These are phyloP conservation scores for Xerus inauris DNA, from an alignment of 2,113 vertebrate genomes.

Conservation along the genomic window DNA sequence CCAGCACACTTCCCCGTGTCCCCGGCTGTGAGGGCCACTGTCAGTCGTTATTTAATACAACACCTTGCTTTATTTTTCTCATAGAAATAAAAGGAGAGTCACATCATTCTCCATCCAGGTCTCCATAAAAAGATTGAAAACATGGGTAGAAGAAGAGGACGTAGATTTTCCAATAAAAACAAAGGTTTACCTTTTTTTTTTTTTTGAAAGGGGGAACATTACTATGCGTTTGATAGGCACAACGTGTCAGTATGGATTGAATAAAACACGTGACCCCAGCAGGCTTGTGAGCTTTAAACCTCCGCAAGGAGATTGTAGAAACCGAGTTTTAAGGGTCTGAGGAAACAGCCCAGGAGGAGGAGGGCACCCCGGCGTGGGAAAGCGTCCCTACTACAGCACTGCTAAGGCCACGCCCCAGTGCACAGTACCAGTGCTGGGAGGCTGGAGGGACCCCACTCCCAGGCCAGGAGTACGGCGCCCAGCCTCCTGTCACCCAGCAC, in stretches of 20 bases:
- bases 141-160: neutral
- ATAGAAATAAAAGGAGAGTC: neutral
- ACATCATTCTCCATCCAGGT: neutral
- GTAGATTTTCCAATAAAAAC: neutral
- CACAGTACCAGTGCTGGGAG: accelerated
- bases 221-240: neutral
- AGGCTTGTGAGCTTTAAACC: neutral
- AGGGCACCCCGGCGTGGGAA: too few relatives aligned
- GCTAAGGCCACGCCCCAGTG: too few relatives aligned
- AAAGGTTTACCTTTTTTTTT: neutral
- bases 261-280: accelerated
- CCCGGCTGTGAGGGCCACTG: accelerated
- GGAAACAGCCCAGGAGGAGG: neutral
- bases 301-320: neutral
- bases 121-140: neutral
- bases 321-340: neutral
- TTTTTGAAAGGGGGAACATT: neutral
- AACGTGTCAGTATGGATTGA: neutral
- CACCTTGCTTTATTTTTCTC: neutral
- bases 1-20: accelerated
- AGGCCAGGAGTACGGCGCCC: neutral
- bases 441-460: neutral
- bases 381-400: too few relatives aligned
- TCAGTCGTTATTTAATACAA: neutral
- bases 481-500: accelerated